Conservation (phyloP, 2,888 invertebrate species). For the Drosophila cognata region DNA sequence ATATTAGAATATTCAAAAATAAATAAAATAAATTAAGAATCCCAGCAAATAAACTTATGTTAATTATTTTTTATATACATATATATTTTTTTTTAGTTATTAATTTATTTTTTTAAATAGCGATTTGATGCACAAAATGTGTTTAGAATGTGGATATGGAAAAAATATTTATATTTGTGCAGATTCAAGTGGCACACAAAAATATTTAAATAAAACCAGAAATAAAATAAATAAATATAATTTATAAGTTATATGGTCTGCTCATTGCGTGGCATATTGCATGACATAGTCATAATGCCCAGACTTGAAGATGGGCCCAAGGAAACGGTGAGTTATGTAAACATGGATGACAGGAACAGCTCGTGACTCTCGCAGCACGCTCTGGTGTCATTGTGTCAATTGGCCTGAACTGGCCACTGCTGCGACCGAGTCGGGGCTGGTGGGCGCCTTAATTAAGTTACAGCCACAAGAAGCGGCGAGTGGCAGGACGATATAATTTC, state of each 20-base stretch:
- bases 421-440: slow-evolving; percentile 35
- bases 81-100: neutral
- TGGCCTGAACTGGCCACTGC: slow-evolving; percentile 45
- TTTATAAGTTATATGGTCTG: neutral
- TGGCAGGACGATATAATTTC: slow-evolving; percentile 71
- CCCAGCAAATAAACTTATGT: neutral
- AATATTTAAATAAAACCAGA: neutral
- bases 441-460: slow-evolving; percentile 71
- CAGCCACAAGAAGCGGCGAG: slow-evolving; percentile 41
- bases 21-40: too few species aligned
- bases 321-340: slow-evolving; percentile 64
- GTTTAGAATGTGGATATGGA: neutral
- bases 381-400: slow-evolving; percentile 77
- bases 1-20: neutral
- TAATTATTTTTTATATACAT: neutral
- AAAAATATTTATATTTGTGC: neutral
- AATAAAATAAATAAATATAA: neutral
- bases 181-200: neutral
- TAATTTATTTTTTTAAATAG: neutral
- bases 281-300: neutral
- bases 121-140: neutral
- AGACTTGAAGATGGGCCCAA: neutral
- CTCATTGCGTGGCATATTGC: neutral
- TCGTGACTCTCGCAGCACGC: slow-evolving; percentile 27
- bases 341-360: slow-evolving; percentile 34